Evolutionary conservation across 2,888 invertebrate species (phyloP).

Genomic region (Acleris cristana): DNA sequence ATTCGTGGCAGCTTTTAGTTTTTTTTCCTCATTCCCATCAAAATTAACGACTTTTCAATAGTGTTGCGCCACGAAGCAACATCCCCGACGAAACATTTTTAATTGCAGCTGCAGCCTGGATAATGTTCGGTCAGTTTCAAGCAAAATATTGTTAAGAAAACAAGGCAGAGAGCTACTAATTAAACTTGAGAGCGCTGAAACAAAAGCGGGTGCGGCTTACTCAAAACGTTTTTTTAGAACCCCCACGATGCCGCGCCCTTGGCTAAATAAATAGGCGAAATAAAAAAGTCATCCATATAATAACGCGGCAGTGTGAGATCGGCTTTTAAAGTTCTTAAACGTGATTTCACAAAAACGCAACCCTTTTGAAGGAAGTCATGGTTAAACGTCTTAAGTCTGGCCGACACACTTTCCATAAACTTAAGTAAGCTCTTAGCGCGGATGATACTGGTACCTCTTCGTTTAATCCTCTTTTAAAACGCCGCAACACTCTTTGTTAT

Average conservation of each 20-base stretch:
- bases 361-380: slow-evolving; percentile 79
- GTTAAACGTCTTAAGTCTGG: slow-evolving; percentile 69
- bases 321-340: slow-evolving; percentile 64
- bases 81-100: slow-evolving; percentile 16
- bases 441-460: slow-evolving; percentile 78
- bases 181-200: slow-evolving; percentile 71
- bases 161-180: slow-evolving; percentile 73
- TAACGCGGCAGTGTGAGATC: slow-evolving; percentile 68
- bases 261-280: slow-evolving; percentile 49
- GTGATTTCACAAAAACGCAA: slow-evolving; percentile 80
- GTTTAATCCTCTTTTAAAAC: slow-evolving; percentile 75
- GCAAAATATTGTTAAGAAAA: slow-evolving; percentile 51
- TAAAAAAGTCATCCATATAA: slow-evolving; percentile 67
- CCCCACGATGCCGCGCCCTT: slow-evolving; percentile 68
- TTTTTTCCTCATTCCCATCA: slow-evolving; percentile 22
- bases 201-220: slow-evolving; percentile 60
- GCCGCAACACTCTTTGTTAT: slow-evolving; percentile 76
- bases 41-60: slow-evolving; percentile 34
- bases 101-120: slow-evolving; percentile 19
- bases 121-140: slow-evolving; percentile 30
- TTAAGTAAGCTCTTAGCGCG: slow-evolving; percentile 77
- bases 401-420: slow-evolving; percentile 78
- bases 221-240: slow-evolving; percentile 69
- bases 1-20: slow-evolving; percentile 49
- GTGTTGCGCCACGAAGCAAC: slow-evolving; percentile 10